Conservation (phyloP, 2,888 invertebrate species). For the Dryobotodes eremita region DNA sequence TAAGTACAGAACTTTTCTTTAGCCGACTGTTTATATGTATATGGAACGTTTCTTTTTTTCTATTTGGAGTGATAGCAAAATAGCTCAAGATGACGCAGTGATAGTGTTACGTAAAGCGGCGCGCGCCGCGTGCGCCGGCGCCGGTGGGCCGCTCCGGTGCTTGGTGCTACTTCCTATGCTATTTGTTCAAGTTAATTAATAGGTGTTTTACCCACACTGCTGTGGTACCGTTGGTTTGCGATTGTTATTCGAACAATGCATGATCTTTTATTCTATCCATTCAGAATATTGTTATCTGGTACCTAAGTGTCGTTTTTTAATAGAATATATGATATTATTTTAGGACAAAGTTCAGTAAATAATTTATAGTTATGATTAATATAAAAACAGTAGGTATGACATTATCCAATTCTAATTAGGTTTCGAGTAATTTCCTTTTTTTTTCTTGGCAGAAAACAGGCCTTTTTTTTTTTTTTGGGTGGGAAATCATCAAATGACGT, state of each 20-base stretch:
- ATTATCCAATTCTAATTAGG: background rate
- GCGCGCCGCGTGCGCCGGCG: slow-evolving; percentile 55
- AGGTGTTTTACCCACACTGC: background rate
- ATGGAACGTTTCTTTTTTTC: background rate
- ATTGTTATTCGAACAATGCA: background rate
- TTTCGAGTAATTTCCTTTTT: background rate
- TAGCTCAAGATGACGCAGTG: slow-evolving; percentile 13
- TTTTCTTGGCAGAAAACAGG: background rate
- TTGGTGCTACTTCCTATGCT: slow-evolving; percentile 49
- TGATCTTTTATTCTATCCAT: background rate
- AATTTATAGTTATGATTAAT: background rate
- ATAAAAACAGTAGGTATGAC: background rate
- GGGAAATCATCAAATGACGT: too few species aligned
- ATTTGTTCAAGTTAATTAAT: slow-evolving; percentile 48
- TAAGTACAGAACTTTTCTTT: background rate
- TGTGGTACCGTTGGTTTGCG: background rate
- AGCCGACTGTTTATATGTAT: background rate
- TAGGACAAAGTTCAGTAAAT: background rate
- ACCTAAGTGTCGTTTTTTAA: background rate
- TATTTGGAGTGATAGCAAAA: background rate
- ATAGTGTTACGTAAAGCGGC: slow-evolving; percentile 34
- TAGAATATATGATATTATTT: background rate
- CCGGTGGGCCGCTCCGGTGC: slow-evolving; percentile 24
- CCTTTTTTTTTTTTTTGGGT: too few species aligned
- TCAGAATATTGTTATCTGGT: background rate